Conservation (phyloP, 2,888 invertebrate species). For the Pyrrhia umbra region DNA sequence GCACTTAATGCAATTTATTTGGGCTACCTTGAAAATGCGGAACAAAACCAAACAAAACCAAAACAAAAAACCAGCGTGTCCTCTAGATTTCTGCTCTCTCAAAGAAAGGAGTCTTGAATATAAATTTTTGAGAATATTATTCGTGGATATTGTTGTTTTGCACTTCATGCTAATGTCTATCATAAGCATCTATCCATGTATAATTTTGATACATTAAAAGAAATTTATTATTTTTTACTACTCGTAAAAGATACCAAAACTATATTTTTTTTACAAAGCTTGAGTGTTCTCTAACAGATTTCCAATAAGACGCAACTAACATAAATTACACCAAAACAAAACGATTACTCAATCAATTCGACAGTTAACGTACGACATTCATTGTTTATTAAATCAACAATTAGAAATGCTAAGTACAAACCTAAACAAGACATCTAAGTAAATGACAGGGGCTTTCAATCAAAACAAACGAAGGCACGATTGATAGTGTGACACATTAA, state of each 20-base stretch:
- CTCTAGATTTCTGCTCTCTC: neutral
- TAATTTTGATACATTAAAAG: neutral
- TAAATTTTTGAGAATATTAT: too few species aligned
- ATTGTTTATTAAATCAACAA: constrained; percentile 44
- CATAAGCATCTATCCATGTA: too few species aligned
- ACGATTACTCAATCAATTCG: constrained; percentile 31
- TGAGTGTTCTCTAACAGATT: neutral
- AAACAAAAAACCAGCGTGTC: too few species aligned
- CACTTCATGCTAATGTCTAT: neutral
- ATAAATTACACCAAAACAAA: neutral
- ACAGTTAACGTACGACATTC: constrained; percentile 21
- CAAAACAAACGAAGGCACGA: constrained; percentile 54
- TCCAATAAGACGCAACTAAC: neutral
- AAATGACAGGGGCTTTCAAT: constrained; percentile 59
- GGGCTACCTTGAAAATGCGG: neutral
- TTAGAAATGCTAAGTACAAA: constrained; percentile 50
- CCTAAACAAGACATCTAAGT: constrained; percentile 46
- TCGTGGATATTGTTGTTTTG: too few species aligned
- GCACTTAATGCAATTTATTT: neutral
- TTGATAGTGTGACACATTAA: constrained; percentile 58
- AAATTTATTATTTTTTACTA: neutral
- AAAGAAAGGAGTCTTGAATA: neutral
- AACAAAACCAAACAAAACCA: neutral
- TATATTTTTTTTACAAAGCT: neutral
- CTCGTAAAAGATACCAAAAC: neutral